Evolutionary conservation across 1,140 invertebrate species (phyloP).

Genomic region (Drosophila mojavensis): DNA sequence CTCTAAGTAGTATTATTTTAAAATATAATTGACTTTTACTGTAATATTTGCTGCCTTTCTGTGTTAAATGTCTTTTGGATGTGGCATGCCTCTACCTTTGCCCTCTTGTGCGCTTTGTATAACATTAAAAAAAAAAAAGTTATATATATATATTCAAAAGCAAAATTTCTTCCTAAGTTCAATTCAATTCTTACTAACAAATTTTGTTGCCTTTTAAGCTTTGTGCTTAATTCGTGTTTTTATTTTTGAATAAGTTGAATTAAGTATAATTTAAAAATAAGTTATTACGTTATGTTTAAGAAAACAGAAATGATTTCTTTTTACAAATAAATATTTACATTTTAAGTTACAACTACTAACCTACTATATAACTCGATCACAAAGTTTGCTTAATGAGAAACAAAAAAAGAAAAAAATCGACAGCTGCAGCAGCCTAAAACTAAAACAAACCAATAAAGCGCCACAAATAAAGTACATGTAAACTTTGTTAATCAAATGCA

Average conservation of each 20-base stretch:
- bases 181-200: slow-evolving; percentile 67
- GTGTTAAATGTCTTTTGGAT: slow-evolving; percentile 58
- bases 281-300: slow-evolving; percentile 38
- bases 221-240: slow-evolving; percentile 68
- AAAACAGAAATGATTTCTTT: slow-evolving; percentile 31
- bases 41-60: slow-evolving; percentile 42
- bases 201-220: slow-evolving; percentile 74
- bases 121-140: slow-evolving; percentile 15
- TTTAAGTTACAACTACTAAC: slow-evolving; percentile 75
- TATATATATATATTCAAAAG: slow-evolving; percentile 8
- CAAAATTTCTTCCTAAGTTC: slow-evolving; percentile 33
- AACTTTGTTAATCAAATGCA: slow-evolving; percentile 12
- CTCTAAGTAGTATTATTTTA: slow-evolving; percentile 10
- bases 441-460: slow-evolving; percentile 63
- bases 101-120: slow-evolving; percentile 65
- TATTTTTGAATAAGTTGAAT: slow-evolving; percentile 41
- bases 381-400: slow-evolving; percentile 64
- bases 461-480: slow-evolving; percentile 38
- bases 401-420: slow-evolving; percentile 35
- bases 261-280: slow-evolving; percentile 45
- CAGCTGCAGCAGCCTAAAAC: slow-evolving; percentile 59
- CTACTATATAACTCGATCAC: slow-evolving; percentile 68
- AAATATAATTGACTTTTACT: slow-evolving; percentile 21
- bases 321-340: slow-evolving; percentile 35
- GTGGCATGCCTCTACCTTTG: slow-evolving; percentile 60